These are phyloP conservation scores for Amphibalanus amphitrite DNA, from an alignment of 1,140 invertebrate genomes.

Conservation along the genomic window DNA sequence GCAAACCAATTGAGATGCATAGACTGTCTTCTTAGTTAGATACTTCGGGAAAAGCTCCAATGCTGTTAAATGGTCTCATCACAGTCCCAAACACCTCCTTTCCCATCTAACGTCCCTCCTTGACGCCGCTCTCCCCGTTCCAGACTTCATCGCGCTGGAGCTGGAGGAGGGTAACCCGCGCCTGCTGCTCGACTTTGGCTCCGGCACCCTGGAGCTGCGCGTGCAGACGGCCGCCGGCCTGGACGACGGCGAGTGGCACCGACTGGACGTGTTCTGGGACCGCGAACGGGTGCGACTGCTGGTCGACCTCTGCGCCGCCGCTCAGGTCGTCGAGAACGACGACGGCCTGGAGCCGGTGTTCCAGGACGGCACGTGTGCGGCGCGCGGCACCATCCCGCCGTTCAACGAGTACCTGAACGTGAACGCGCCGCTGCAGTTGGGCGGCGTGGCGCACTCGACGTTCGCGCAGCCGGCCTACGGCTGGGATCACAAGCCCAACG, in stretches of 20 bases:
- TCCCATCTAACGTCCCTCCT: too few species aligned
- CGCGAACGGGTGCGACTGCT: conserved; percentile 79
- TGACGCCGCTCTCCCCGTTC: conserved; percentile 13
- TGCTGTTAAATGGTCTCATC: too few species aligned
- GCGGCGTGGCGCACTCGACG: conserved; percentile 62
- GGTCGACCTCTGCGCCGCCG: conserved; percentile 76
- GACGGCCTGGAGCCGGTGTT: conserved; percentile 66
- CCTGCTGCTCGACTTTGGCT: conserved; percentile 84
- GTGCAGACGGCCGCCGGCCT: conserved; percentile 66
- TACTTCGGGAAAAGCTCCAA: too few species aligned
- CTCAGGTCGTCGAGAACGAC: conserved; percentile 66
- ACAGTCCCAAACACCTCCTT: too few species aligned
- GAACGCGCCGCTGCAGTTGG: conserved; percentile 82
- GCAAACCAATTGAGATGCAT: too few species aligned
- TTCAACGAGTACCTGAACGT: conserved; percentile 96
- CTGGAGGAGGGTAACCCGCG: conserved; percentile 74
- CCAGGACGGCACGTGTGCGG: conserved; percentile 73
- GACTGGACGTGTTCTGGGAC: conserved; percentile 86
- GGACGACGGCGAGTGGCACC: conserved; percentile 90
- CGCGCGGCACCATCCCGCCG: conserved; percentile 66
- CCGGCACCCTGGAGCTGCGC: conserved; percentile 71
- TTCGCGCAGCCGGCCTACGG: conserved; percentile 68
- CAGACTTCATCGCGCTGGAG: conserved; percentile 87
- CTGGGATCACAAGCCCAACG: conserved; percentile 68
- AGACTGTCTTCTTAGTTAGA: too few species aligned